Evolutionary conservation across 1,140 invertebrate genomes (phyloP).

Genomic region (Zaprionus capensis): DNA sequence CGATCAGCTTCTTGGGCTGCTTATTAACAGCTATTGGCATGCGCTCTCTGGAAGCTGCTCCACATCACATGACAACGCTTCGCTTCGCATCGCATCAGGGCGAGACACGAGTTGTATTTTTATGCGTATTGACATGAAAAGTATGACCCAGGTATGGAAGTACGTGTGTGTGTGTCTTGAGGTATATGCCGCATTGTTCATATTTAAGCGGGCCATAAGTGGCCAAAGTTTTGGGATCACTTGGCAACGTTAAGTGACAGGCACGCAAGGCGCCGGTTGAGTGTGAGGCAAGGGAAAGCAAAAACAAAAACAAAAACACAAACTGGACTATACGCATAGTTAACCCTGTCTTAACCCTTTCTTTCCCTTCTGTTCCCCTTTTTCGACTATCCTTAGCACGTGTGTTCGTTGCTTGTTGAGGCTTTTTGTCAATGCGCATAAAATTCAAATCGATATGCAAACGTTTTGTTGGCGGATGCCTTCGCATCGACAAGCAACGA

Average conservation of each 20-base stretch:
- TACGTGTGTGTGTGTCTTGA: slow-evolving; percentile 27
- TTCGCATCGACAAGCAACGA: slow-evolving; percentile 60
- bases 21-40: slow-evolving; percentile 39
- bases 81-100: background rate
- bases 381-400: background rate
- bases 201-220: slow-evolving; percentile 56
- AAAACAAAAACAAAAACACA: slow-evolving; percentile 11
- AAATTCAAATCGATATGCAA: slow-evolving; percentile 77
- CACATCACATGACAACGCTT: slow-evolving; percentile 38
- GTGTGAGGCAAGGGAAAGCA: slow-evolving; percentile 24
- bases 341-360: slow-evolving; percentile 19
- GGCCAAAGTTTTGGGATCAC: slow-evolving; percentile 38
- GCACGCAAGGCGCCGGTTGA: slow-evolving; percentile 74
- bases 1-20: background rate
- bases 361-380: slow-evolving; percentile 51
- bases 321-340: slow-evolving; percentile 2
- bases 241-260: slow-evolving; percentile 65
- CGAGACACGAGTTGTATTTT: slow-evolving; percentile 54
- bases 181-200: slow-evolving; percentile 58
- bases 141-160: slow-evolving; percentile 56
- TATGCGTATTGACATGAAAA: slow-evolving; percentile 78
- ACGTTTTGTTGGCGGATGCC: slow-evolving; percentile 59
- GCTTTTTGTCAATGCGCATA: slow-evolving; percentile 58
- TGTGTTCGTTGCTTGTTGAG: slow-evolving; percentile 3
- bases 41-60: slow-evolving; percentile 67